Base-by-base conservation (phyloP, 2,888 invertebrate species). In the Drosophila villosipedis region DNA sequence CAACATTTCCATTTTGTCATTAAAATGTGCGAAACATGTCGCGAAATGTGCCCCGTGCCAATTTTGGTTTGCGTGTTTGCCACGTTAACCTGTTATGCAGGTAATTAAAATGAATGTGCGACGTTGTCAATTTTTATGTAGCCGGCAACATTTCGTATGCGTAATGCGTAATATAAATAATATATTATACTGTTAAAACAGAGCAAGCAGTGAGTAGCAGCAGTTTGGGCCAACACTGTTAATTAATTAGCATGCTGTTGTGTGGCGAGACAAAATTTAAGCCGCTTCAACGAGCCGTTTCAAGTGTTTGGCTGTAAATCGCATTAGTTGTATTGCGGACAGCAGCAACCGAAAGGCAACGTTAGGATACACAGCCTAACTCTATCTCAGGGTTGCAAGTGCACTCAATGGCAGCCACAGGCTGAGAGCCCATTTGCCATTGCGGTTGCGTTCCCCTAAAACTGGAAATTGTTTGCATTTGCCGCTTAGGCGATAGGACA, bases 51-150 rank as follows among this genome's bases (percentile, higher is more conserved):
- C 62, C 77, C 76, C 73, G 59, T 73, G 77, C 67, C 80, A 73
- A 72, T 81, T 83, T 73, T 72, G 71, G 70, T 80, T 65, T 77
- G 77, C 67, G 64, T 31, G 58, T 43, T 68, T 61, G 43, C 62
- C 35, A 41, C 41, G 19, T n/a, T 43, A 2, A 30, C 28, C 57
- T 68, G 88, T 88, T 85, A 77, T 85, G 83, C 82, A 76, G 85
- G 88, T 88, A 85, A 85, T 85, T 85, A 85, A 85, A 85, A 85
- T 77, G 75, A 82, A 82, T 83, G 80, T 69, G 73, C 78, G 69
- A 67, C 55, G 63, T 52, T 80, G 81, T 81, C 82, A 81, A 78
- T 78, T 73, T 85, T 82, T 82, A 61, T 67, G 66, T 65, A 65
- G 76, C 68, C 76, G 5, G 19, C 53, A 70, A 65, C 70, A 58